These are phyloP conservation scores for Alloscopus bannaensis DNA, from an alignment of 2,888 invertebrate genomes.

Conservation along the genomic window DNA sequence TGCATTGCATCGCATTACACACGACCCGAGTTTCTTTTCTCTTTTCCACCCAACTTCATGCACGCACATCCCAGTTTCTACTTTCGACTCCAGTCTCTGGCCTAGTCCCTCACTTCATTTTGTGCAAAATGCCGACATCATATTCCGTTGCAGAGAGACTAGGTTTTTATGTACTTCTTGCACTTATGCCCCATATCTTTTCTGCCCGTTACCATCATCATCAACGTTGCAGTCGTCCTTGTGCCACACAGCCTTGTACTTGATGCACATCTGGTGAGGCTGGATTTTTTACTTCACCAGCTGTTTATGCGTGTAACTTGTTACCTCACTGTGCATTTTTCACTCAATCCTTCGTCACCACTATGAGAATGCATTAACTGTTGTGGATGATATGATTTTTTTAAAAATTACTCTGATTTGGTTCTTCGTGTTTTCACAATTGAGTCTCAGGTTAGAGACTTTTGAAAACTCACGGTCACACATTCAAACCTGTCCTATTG, in stretches of 20 bases:
- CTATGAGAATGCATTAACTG: too few species aligned
- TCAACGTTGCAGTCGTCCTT: conserved; percentile 31
- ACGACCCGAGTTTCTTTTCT: background rate
- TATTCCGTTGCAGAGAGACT: background rate
- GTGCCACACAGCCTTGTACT: conserved; percentile 31
- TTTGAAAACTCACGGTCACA: too few species aligned
- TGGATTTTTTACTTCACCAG: conserved; percentile 14
- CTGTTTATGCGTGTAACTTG: conserved; percentile 44
- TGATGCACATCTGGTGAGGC: conserved; percentile 34
- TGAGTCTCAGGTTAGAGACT: too few species aligned
- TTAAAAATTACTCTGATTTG: too few species aligned
- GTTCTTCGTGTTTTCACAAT: too few species aligned
- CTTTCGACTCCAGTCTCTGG: conserved; percentile 9
- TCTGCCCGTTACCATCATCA: conserved; percentile 28
- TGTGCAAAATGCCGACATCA: conserved; percentile 20
- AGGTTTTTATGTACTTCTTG: conserved; percentile 28
- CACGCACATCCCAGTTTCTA: too few species aligned
- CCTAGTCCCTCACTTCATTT: conserved; percentile 28
- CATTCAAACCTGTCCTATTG: too few species aligned
- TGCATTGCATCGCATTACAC: background rate
- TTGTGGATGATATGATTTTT: too few species aligned
- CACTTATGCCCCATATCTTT: conserved; percentile 38
- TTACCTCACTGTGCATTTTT: too few species aligned
- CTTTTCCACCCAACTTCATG: too few species aligned
- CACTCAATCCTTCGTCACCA: too few species aligned